These are phyloP conservation scores for Mycetomoellerius zeteki DNA, from an alignment of 1,140 invertebrate species.

Conservation along the genomic window DNA sequence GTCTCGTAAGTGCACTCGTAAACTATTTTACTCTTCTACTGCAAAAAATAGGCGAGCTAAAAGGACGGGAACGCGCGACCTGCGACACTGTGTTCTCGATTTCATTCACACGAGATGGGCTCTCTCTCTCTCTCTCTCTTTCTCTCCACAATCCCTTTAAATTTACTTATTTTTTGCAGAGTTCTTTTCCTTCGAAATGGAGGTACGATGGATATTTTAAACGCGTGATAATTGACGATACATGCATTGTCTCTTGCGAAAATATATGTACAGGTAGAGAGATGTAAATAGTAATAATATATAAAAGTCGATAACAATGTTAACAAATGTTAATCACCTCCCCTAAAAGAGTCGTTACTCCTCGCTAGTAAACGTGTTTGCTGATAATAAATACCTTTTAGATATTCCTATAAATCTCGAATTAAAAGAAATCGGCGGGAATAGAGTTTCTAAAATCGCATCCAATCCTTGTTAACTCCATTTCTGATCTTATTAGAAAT, in stretches of 20 bases:
- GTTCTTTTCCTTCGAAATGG: conserved; percentile 27
- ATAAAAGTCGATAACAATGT: conserved; percentile 43
- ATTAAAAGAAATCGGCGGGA: conserved; percentile 49
- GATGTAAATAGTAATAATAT: conserved; percentile 30
- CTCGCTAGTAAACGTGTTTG: background rate
- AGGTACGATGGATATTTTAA: conserved; percentile 50
- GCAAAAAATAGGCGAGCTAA: conserved; percentile 60
- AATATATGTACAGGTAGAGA: conserved; percentile 20
- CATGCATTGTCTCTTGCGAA: conserved; percentile 58
- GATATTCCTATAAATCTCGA: background rate
- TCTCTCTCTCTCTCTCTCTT: background rate
- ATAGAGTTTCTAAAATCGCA: background rate
- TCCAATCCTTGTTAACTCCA: background rate
- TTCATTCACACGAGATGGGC: conserved; percentile 31
- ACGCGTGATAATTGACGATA: conserved; percentile 55
- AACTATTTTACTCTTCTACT: conserved; percentile 50
- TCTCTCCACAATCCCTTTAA: conserved; percentile 27
- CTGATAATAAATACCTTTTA: background rate
- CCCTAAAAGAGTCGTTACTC: background rate
- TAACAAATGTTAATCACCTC: conserved; percentile 10
- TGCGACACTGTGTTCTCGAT: conserved; percentile 20
- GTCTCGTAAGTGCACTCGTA: conserved; percentile 56
- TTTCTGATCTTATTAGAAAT: conserved; percentile 9
- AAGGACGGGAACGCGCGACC: conserved; percentile 39
- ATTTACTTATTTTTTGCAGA: conserved; percentile 59